A percentile compares a stretch with the other conserved stretches of the same genome.
Evolutionary conservation across 2,113 vertebrate genomes (phyloP).

Genomic region (Tretioscincus oriximinensis): DNA sequence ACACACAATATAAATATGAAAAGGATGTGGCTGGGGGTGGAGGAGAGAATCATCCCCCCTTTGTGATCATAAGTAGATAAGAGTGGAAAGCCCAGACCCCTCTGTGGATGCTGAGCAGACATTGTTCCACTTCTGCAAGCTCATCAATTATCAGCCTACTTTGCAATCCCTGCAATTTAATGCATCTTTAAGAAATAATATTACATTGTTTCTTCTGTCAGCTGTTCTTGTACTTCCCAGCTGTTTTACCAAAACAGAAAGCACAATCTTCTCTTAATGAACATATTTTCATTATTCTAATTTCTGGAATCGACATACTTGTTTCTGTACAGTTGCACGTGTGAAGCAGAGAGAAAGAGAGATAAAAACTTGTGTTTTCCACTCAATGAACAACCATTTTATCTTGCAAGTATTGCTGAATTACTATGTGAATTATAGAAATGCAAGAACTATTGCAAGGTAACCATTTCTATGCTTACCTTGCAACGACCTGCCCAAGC

Average conservation of each 20-base stretch:
- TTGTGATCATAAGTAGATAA: constrained; percentile 41
- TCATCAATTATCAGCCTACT: constrained; percentile 60
- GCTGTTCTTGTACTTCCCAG: constrained; percentile 17
- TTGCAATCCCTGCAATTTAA: constrained; percentile 59
- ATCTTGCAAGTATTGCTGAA: constrained; percentile 7
- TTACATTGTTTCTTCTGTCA: constrained; percentile 20
- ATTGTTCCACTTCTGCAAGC: constrained; percentile 56
- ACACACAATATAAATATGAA: background rate
- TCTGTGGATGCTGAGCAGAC: constrained; percentile 56
- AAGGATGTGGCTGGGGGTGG: fast-evolving
- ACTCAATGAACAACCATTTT: background rate
- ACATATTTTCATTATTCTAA: background rate
- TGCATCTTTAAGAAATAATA: constrained; percentile 56
- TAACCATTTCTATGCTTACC: background rate
- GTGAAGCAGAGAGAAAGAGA: background rate
- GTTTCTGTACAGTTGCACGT: too few relatives aligned
- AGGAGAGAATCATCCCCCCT: constrained; percentile 10
- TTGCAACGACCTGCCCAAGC: too few relatives aligned
- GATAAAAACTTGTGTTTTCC: constrained; percentile 11
- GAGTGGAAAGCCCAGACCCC: constrained; percentile 48
- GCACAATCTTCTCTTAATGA: constrained; percentile 39
- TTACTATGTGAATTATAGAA: constrained; percentile 17
- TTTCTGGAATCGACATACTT: background rate
- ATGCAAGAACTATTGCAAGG: fast-evolving
- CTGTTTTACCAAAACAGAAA: constrained; percentile 18